Evolutionary conservation across 2,113 vertebrate genomes (phyloP).

Genomic region (Psephotus haematonotus): DNA sequence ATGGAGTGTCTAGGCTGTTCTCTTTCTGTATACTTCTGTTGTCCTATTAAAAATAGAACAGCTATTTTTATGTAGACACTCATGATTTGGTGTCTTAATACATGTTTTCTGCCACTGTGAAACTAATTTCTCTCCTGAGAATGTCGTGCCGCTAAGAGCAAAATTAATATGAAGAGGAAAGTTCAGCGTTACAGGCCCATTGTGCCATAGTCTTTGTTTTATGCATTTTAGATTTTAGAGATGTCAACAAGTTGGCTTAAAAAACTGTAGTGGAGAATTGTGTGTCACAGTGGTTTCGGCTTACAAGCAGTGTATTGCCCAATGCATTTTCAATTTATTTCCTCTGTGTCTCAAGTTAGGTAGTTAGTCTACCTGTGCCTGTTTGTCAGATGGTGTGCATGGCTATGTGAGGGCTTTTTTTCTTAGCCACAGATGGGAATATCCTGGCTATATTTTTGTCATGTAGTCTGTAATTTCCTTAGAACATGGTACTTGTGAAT

Average conservation of each 20-base stretch:
- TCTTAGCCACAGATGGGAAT: not conserved
- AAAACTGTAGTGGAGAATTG: not conserved
- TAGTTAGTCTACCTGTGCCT: not conserved
- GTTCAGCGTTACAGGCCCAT: not conserved
- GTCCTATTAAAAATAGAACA: conserved; percentile 45
- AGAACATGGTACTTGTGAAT: not conserved
- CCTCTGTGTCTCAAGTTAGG: not conserved
- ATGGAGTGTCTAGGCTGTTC: conserved; percentile 48
- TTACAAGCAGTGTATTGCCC: not conserved
- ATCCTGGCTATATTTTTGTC: not conserved
- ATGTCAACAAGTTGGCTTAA: not conserved
- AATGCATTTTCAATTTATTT: not conserved
- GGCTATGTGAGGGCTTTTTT: not conserved
- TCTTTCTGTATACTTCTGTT: conserved; percentile 35
- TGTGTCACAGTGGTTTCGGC: not conserved
- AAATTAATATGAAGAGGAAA: not conserved
- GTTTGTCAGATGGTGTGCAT: not conserved
- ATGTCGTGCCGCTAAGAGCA: not conserved
- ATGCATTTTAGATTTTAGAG: not conserved
- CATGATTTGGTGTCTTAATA: conserved; percentile 36
- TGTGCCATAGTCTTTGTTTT: not conserved
- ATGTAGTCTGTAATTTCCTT: not conserved
- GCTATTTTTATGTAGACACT: conserved; percentile 47
- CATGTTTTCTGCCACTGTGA: not conserved
- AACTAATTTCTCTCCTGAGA: conserved; percentile 28